These are phyloP conservation scores for Cerastis rubricosa DNA, from an alignment of 2,888 invertebrate species.

Conservation along the genomic window DNA sequence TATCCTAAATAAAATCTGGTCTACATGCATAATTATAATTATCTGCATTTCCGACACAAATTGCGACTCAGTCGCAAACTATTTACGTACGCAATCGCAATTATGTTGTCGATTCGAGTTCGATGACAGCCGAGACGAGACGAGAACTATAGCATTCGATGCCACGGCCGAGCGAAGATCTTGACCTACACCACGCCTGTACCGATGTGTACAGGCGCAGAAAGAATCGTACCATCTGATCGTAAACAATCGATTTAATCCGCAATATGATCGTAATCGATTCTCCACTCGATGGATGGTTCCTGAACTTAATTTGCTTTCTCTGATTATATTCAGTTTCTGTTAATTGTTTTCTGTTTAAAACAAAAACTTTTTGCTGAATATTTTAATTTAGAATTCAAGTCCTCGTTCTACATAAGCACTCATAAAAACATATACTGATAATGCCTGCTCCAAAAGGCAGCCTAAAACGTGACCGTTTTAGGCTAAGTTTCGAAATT, in stretches of 20 bases:
- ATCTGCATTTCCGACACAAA: constrained; percentile 30
- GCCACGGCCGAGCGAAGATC: constrained; percentile 80
- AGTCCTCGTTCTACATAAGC: neutral
- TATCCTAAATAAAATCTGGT: constrained; percentile 31
- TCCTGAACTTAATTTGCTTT: constrained; percentile 38
- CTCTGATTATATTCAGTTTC: constrained; percentile 18
- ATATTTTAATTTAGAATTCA: neutral
- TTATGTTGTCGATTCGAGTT: constrained; percentile 71
- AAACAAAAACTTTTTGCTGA: neutral
- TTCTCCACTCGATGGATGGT: constrained; percentile 22
- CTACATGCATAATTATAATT: constrained; percentile 44
- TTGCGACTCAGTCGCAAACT: constrained; percentile 10
- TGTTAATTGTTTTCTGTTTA: neutral
- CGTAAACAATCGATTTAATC: constrained; percentile 64
- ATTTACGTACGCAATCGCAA: constrained; percentile 49
- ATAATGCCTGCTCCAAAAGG: neutral
- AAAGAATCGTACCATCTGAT: constrained; percentile 65
- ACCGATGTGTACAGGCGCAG: constrained; percentile 70
- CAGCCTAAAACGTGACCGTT: neutral
- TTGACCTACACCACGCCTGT: constrained; percentile 80
- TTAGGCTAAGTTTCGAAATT: neutral
- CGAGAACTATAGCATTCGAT: constrained; percentile 71
- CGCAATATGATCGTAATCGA: constrained; percentile 52
- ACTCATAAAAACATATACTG: neutral
- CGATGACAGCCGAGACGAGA: constrained; percentile 74